A percentile compares a stretch with the other conserved stretches of the same genome.
These are phyloP conservation scores for Ophonus ardosiacus DNA, from an alignment of 2,888 invertebrate genomes.

Conservation along the genomic window DNA sequence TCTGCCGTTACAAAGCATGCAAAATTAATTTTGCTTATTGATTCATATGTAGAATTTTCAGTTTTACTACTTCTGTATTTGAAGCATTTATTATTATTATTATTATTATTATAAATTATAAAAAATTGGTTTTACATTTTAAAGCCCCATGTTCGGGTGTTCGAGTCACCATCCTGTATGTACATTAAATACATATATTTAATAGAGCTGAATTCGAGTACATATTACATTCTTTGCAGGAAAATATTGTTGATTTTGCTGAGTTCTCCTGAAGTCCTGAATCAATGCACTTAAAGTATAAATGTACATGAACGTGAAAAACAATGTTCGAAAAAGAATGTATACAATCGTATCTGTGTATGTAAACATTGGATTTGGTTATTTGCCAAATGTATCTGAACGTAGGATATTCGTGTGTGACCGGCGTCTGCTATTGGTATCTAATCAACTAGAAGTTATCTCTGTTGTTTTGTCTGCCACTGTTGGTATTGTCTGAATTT, in stretches of 20 bases:
- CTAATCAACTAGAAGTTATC: constrained; percentile 22
- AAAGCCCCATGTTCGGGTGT: too few relatives aligned
- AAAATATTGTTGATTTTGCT: not conserved
- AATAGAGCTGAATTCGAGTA: too few relatives aligned
- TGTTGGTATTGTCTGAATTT: not conserved
- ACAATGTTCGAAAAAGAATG: not conserved
- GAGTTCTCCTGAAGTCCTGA: not conserved
- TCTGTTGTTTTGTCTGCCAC: not conserved
- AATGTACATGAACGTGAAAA: not conserved
- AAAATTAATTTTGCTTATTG: too few relatives aligned
- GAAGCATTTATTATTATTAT: too few relatives aligned
- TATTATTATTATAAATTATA: too few relatives aligned
- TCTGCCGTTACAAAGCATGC: too few relatives aligned
- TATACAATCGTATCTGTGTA: not conserved
- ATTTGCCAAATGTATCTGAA: constrained; percentile 1
- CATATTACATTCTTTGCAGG: too few relatives aligned
- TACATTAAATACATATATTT: too few relatives aligned
- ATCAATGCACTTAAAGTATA: not conserved
- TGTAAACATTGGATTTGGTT: constrained; percentile 29
- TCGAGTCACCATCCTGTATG: too few relatives aligned
- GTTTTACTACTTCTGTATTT: too few relatives aligned
- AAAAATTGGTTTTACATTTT: too few relatives aligned
- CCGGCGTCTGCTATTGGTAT: not conserved
- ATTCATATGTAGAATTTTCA: too few relatives aligned
- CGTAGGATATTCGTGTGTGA: not conserved